These are phyloP conservation scores for Pomatostomus ruficeps DNA, from an alignment of 2,113 vertebrate genomes.

Conservation along the genomic window DNA sequence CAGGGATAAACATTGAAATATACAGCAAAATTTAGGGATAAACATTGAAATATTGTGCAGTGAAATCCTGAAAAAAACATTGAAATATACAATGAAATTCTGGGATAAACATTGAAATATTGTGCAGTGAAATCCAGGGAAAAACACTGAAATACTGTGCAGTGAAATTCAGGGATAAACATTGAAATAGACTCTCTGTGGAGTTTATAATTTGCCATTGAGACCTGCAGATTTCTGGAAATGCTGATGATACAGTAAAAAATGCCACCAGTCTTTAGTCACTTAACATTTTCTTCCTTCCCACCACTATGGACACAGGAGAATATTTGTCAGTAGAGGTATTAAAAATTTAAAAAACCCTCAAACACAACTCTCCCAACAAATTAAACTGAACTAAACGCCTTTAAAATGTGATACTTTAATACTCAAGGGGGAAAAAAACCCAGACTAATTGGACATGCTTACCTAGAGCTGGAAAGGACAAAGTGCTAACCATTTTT, in stretches of 20 bases:
- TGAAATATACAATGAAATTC: no score
- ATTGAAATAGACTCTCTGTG: background rate
- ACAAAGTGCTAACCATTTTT: background rate
- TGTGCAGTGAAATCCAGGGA: background rate
- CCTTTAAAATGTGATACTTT: background rate
- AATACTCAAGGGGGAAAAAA: background rate
- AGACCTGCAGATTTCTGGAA: background rate
- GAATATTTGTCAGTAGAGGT: background rate
- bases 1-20: no score
- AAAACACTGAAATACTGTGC: background rate
- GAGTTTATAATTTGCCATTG: background rate
- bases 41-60: no score
- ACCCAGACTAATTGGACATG: background rate
- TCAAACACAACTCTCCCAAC: background rate
- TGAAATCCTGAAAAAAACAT: no score
- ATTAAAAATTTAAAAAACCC: background rate
- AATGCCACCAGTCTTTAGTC: background rate
- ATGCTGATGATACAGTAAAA: background rate
- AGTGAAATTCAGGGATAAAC: background rate
- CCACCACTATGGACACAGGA: background rate
- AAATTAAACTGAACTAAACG: background rate
- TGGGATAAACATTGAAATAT: no score
- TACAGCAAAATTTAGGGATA: no score
- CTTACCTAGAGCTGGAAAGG: background rate
- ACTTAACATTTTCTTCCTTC: background rate